Evolutionary conservation across 2,888 invertebrate genomes (phyloP), one percentile per base, ranked within the genome.

Genomic region (Choreutis nemorana): DNA sequence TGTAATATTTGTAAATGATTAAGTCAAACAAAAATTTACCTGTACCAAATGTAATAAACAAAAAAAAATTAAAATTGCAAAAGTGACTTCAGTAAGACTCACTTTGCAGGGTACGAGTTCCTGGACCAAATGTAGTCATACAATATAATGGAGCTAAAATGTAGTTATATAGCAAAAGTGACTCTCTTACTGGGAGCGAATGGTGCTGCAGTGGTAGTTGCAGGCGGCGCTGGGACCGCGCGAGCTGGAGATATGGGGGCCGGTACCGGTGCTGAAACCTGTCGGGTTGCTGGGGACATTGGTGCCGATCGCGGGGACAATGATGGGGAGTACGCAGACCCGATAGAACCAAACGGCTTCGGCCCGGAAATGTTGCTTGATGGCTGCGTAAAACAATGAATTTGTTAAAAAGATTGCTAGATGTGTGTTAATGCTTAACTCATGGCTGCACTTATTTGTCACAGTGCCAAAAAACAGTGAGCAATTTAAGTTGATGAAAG

Each of bases 271-370:
- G 57, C 50, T 20, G 54, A 48, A 21, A 36, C 32, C 22, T 54
- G 51, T 1, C 71, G 77, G 32, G 73, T 56, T 38, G 78, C 77
- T n/a, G 80, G 79, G 18, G 79, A 80, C 61, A 79, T 45, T 28
- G 80, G 79, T 31, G 78, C 79, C 24, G 78, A 79, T 27, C 79
- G 70, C 36, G 80, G 79, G 3, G 79, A 80, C 48, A 80, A 49
- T 25, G 80, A 78, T 28, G 72, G 70, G 30, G 80, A 80, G 40
- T 73, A 73, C 35, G 72, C 70, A 12, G 83, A 82, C 3, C 84
- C 82, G 31, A 82, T 57, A 5, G 84, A 83, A 22, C 79, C 81
- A 50, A 85, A 86, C 14, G 85, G 85, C 55, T 82, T 83, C 22
- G 85, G 85, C 2, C 82, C 83, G 20, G 83, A 81, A 39, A 81